phyloP scores from a whole-genome alignment of 2,113 vertebrate genomes.

The zebrafish (Danio rerio) region GRCz12tu NC_133192.1:34089501-34090000 shows the following conservation, averaged over 20 bases:
- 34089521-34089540: background rate
- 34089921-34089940: too few relatives aligned
- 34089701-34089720: background rate
- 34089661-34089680: too few relatives aligned
- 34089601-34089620: background rate
- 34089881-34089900: too few relatives aligned
- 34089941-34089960: too few relatives aligned
- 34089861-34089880: too few relatives aligned
- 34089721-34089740: constrained; percentile 1
- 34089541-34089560: background rate
- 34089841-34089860: constrained; percentile 51
- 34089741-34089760: constrained; percentile 1
- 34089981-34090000: too few relatives aligned
- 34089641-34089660: background rate
- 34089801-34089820: constrained; percentile 52
- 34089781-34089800: constrained; percentile 58
- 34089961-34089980: too few relatives aligned
- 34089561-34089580: background rate
- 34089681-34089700: background rate
- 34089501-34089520: background rate
- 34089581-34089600: background rate
- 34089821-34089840: constrained; percentile 58
- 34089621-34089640: background rate
- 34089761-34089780: constrained; percentile 20
- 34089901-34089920: too few relatives aligned